Evolutionary conservation across 2,797 vertebrate genomes (phyloP), one percentile per base, ranked within the genome.

Genomic region (Toxotes lorentzi): DNA sequence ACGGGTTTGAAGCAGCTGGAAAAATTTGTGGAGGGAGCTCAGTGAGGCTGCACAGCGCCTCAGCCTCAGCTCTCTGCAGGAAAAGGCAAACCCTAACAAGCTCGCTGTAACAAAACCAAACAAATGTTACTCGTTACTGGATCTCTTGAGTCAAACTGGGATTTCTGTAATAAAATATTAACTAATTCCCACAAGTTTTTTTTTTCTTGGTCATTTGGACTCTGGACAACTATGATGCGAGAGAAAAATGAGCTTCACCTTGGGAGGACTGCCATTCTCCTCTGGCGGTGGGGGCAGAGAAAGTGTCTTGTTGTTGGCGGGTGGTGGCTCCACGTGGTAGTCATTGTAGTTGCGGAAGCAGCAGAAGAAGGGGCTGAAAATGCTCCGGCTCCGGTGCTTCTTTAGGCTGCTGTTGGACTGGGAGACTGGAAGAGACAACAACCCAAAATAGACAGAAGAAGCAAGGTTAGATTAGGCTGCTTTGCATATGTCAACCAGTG

Each of bases 281-380:
- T 98, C 97, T 76, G 97, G 96, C 85, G 96, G 92, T 4, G 96
- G 95, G 71, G 97, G 95, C 79, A 97, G 96, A 89, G 95, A 93
- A 76, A 94, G 93, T 70, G 95, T 95, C 88, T 97, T 97, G 93
- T 95, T 95, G 86, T 97, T 97, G 92, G 95, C 83, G 41, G 95
- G 90, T 9, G 97, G 95, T 48, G 96, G 91, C 71, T 99, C 98
- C 86, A 94, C 97, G 94, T 96, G 95, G 89, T 98, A 98, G 91
- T 97, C 97, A 96, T 97, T 96, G 92, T 99, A 98, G 94, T 97
- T 97, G 64, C 97, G 97, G 94, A 99, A 98, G 94, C 98, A 99
- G 96, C 98, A 99, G 95, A 99, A 98, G 93, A 99, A 97, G 67
- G 97, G 98, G 93, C 97, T 98, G 92, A 99, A 98, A 94, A 99